A percentile compares a stretch with the other conserved stretches of the same genome.
Conservation (phyloP, 2,797 vertebrate species). For the Ambastaia sidthimunki region DNA sequence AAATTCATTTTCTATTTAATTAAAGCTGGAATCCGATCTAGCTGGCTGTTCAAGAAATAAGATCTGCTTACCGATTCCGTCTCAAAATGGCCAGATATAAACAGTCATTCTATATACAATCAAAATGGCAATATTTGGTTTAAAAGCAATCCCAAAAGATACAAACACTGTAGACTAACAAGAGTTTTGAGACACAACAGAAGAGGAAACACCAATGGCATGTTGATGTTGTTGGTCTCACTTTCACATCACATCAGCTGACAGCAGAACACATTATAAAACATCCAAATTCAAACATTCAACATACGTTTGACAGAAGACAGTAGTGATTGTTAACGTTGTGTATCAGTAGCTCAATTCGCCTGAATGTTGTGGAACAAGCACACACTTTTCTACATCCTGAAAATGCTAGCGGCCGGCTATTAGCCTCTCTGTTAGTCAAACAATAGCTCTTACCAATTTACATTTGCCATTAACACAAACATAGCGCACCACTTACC, state of each 20-base stretch:
- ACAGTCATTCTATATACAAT: neutral
- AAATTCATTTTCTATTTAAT: neutral
- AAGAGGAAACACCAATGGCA: constrained; percentile 11
- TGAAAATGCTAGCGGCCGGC: constrained; percentile 38
- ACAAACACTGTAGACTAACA: neutral
- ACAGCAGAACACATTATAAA: constrained; percentile 10
- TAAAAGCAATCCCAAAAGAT: neutral
- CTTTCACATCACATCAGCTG: neutral
- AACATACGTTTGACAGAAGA: neutral
- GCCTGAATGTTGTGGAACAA: constrained; percentile 27
- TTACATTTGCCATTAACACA: constrained; percentile 19
- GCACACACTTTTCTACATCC: neutral
- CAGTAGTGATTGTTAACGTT: neutral
- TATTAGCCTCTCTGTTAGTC: constrained; percentile 43
- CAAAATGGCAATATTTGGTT: neutral
- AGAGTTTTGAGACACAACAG: neutral
- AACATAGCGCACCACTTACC: constrained; percentile 45
- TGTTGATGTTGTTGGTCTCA: constrained; percentile 16
- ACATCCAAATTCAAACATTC: neutral
- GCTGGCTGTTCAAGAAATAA: neutral
- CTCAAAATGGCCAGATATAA: constrained; percentile 5
- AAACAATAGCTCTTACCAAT: constrained; percentile 56
- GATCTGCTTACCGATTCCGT: constrained; percentile 7
- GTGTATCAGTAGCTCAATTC: neutral
- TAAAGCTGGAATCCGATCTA: constrained; percentile 5